Base-by-base conservation (phyloP, 2,113 vertebrate genomes). In the Geococcyx californianus region DNA sequence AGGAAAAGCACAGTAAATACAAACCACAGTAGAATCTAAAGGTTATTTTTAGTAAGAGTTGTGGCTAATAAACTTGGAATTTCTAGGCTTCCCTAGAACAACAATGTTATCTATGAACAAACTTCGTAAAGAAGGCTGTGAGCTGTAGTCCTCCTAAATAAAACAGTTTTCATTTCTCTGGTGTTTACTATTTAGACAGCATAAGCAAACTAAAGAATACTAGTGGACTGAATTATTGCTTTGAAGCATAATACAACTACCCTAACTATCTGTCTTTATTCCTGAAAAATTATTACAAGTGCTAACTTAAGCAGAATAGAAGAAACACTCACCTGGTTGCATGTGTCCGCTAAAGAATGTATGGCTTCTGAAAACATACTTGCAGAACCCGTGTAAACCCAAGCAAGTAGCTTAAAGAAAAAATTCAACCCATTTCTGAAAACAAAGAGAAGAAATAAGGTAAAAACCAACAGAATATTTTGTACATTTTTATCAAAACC, bases 311-410 rank as follows among this genome's bases (percentile, higher is more conserved):
- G 33, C 16, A 75, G 47, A 89, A 89, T 16, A 2, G 31, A 85
- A 78, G 36, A 56, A 73, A 47, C 28, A 63, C 98, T 98, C 67
- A 99, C 99, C 98, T 99, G 99, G 96, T 99, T 99, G 96, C 99
- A 99, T 73, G 99, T 99, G 97, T 99, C 99, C 56, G 99, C 99
- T 97, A 99, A 97, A 83, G 99, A 99, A 96, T 99, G 99, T 96
- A 99, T 98, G 91, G 99, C 99, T 98, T 99, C 99, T 20, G 99
- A 99, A 96, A 99, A 99, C 99, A 99, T 99, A 96, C 99, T 99
- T 52, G 99, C 99, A 84, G 99, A 99, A 94, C 99, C 99, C 6
- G 99, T 99, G 97, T 99, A 99, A 97, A 99, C 98, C 99, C 99
- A 99, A 24, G 99, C 99, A 97, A 99, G 98, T 33, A 99, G 98